Evolutionary conservation across 2,797 vertebrate species (phyloP), one percentile per base, ranked within the genome.

Genomic region (Protosalanx chinensis): DNA sequence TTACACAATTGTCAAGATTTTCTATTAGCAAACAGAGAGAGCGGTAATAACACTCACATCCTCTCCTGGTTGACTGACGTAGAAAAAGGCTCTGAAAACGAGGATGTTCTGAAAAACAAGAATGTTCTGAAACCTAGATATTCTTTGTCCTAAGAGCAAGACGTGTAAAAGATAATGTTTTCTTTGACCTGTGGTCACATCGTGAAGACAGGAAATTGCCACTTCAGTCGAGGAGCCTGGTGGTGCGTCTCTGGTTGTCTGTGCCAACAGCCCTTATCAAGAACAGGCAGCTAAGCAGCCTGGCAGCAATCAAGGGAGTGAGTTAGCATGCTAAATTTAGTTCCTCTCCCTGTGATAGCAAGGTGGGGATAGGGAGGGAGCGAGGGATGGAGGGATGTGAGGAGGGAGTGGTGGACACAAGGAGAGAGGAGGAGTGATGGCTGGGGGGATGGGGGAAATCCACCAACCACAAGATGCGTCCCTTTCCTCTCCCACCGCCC

Each of bases 271-370:
- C 53, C 51, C 73, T 81, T 68, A 83, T 80, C 79, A 77, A 78
- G 80, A 71, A 65, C 29, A 72, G 65, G 65, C 37, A 27, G 76
- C 27, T 83, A 46, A 64, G 65, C 37, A 27, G 76, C 27, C 84
- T 41, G 41, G 73, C 79, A 27, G 1, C 85, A 80, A 87, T 85
- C 78, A 81, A 82, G 68, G 64, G 75, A 72, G 71, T n/a, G 53
- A 32, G 57, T 68, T 80, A 70, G 82, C 72, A 46, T 68, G 81
- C 79, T 83, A 68, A 87, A 85, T 78, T 71, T 68, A 79, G 78
- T 29, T 30, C 49, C 58, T 72, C 53, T 16, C 70, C 76, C 29
- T 67, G 63, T 77, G 84, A 80, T 69, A 49, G 53, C 66, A 71
- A 29, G 56, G 61, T 10, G 6, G 53, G 68, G 71, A 62, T 68